These are phyloP conservation scores for Mycalesis mineus DNA, from an alignment of 2,888 invertebrate genomes.

Conservation along the genomic window DNA sequence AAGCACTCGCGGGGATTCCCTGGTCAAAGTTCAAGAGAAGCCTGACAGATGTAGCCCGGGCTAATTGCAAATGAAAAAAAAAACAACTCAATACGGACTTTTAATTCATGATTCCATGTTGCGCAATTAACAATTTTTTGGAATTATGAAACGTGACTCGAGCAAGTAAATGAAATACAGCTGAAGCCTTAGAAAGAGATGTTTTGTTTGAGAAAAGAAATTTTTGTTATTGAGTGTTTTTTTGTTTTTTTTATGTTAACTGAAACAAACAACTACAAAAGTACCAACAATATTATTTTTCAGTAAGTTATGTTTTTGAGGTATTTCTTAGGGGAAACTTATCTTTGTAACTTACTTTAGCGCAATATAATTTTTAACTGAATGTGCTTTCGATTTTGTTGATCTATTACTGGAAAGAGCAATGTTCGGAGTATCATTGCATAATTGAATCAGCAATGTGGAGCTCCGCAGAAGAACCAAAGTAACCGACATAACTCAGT, in stretches of 20 bases:
- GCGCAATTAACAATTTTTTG: not conserved
- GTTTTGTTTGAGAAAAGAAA: not conserved
- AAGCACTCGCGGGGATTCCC: conserved; percentile 58
- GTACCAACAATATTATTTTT: not conserved
- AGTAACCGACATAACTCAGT: no score
- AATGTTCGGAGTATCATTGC: no score
- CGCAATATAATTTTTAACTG: no score
- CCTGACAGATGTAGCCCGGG: conserved; percentile 55
- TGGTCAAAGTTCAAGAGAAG: conserved; percentile 71
- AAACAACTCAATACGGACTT: conserved; percentile 41
- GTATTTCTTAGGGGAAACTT: no score
- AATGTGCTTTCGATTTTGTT: no score
- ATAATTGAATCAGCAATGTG: no score
- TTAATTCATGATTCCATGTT: conserved; percentile 5
- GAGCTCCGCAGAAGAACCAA: no score
- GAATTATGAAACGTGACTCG: not conserved
- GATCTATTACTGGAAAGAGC: no score
- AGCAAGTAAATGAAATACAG: not conserved
- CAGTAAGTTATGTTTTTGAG: not conserved
- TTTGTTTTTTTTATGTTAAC: not conserved
- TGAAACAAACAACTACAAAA: not conserved
- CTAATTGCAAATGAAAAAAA: conserved; percentile 54
- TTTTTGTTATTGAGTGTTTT: not conserved
- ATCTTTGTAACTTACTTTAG: no score
- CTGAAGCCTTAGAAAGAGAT: not conserved